phyloP scores from a whole-genome alignment of 2,888 invertebrate species.

The Palloptera scutellata region DNA sequence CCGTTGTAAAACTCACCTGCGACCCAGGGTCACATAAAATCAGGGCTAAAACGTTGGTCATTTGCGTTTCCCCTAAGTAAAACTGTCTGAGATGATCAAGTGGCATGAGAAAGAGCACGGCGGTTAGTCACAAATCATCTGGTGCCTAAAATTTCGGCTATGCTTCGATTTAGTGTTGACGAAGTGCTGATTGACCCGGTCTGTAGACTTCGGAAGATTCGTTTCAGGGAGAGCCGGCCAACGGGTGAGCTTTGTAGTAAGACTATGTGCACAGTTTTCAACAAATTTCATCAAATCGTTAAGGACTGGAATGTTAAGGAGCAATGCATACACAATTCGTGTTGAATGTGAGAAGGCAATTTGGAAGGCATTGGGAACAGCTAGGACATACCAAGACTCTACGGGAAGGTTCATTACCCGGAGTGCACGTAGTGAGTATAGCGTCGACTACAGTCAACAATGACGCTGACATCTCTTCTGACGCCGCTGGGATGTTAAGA shows the following conservation, averaged over 20 bases:
- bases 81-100: slow-evolving; percentile 1
- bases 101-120: too few species aligned
- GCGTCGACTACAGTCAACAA: slow-evolving; percentile 27
- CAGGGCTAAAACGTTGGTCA: slow-evolving; percentile 9
- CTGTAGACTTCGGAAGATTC: too few species aligned
- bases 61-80: slow-evolving; percentile 16
- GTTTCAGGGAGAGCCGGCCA: too few species aligned
- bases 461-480: slow-evolving; percentile 17
- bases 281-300: slow-evolving; percentile 19
- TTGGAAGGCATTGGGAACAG: slow-evolving; percentile 27
- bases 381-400: slow-evolving; percentile 26
- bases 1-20: slow-evolving; percentile 30
- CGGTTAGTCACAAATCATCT: too few species aligned
- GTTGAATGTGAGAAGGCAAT: slow-evolving; percentile 17
- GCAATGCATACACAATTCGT: slow-evolving; percentile 23
- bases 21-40: slow-evolving; percentile 33
- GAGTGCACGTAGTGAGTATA: slow-evolving; percentile 28
- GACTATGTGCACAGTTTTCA: slow-evolving; percentile 25
- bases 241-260: neutral
- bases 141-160: too few species aligned
- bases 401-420: slow-evolving; percentile 28
- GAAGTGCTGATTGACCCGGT: too few species aligned
- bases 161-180: neutral
- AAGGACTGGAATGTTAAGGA: slow-evolving; percentile 16
- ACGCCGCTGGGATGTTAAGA: slow-evolving; percentile 18